Evolutionary conservation across 2,888 invertebrate genomes (phyloP), one percentile per base, ranked within the genome.

Genomic region (Tuberolachnus salignus): DNA sequence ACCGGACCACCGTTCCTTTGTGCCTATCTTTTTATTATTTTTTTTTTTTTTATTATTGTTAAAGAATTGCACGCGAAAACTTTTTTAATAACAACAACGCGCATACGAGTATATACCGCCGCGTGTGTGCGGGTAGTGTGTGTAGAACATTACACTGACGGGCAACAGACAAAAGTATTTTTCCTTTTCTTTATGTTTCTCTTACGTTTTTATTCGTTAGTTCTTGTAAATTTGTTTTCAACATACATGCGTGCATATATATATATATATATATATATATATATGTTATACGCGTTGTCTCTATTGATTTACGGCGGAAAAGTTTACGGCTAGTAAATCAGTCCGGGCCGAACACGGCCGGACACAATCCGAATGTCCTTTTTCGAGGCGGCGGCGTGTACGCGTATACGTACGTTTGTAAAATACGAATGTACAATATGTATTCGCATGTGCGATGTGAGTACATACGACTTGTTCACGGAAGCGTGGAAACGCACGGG

Each of bases 261-360:
- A 55, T 16, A 19, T 53, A 53, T n/a, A 53, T 53, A 53, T 9
- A 53, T 57, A 2, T 57, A 26, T 51, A 34, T n/a, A n/a, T 6
- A 34, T 34, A 34, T 34, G 6, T 4, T 34, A 34, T 34, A 34
- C 34, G 34, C 34, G 34, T 6, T 6, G 34, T 34, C 6, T 34
- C 34, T 42, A 63, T 73, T 73, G 63, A 73, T 73, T 63, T 73
- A 73, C 73, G 73, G 63, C 73, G 42, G 21, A 63, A 73, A 73
- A 73, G 61, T 73, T 73, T 73, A 19, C 16, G 13, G 21, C 61
- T 21, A 72, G 49, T 72, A 72, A 71, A 59, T 71, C 71, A 71
- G 46, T 71, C 44, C 46, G 57, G 44, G 57, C 55, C 70, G n/a
- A 71, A 71, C 23, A 11, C 64, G 44, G 46, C 42, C 63, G 42